Evolutionary conservation across 2,888 invertebrate species (phyloP), one percentile per base, ranked within the genome.

Genomic region (Drosophila affinis): DNA sequence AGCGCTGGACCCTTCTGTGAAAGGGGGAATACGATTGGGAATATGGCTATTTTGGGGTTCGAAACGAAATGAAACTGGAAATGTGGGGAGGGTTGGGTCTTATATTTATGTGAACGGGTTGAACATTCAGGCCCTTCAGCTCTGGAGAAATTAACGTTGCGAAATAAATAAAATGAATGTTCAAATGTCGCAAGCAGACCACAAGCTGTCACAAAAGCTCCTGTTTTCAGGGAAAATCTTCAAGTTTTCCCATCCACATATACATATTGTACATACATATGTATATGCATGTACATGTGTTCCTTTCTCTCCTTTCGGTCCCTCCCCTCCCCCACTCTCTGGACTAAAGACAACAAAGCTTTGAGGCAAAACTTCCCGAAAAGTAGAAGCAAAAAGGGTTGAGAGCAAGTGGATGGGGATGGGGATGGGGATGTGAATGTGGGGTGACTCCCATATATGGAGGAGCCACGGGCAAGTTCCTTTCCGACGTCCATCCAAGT

Each of bases 181-280:
- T 90, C 82, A 89, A 81, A 83, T 89, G 88, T 89, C 89, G 77
- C 74, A 48, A 76, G 86, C 90, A 90, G 88, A 90, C 88, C 88
- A 86, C 90, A 89, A 88, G 88, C 82, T 88, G 89, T 89, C 88
- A 87, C 78, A 86, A 73, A 77, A 39, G 39, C 39, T 39, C 7
- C 14, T 73, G 62, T 77, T 68, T 69, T 34, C 47, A 54, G 64
- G 57, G 68, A 67, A 72, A 71, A 73, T 73, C 60, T 65, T 59
- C 46, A 62, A 62, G 68, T 62, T 75, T 72, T 77, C 77, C 58
- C 67, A 81, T 72, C 75, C 67, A 63, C 65, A 53, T 59, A 17
- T 39, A 53, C 34, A 29, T 49, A 55, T 72, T 72, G 54, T 45
- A 9, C 27, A 48, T 48, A 12, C 57, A 56, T 45, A 49, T 49